Evolutionary conservation across 1,140 invertebrate genomes (phyloP).

Genomic region (Cepaea nemoralis): DNA sequence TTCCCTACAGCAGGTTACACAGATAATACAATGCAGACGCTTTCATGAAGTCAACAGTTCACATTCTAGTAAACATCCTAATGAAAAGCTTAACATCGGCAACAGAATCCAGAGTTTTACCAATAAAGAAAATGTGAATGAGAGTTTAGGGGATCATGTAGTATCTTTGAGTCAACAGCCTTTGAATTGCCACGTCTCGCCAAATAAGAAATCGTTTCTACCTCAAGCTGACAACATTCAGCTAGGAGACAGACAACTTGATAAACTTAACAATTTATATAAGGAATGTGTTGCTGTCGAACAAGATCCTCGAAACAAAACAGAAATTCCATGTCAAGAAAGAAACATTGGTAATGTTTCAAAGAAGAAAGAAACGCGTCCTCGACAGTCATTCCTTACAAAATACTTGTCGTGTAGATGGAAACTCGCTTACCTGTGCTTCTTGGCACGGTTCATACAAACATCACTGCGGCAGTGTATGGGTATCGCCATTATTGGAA

Average conservation of each 20-base stretch:
- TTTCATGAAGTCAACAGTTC: too few species aligned
- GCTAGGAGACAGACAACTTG: not conserved
- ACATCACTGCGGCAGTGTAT: conserved; percentile 45
- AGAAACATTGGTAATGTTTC: not conserved
- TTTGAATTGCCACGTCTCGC: not conserved
- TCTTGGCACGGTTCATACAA: conserved; percentile 38
- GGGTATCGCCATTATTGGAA: conserved; percentile 48
- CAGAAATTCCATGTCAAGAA: not conserved
- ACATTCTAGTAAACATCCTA: too few species aligned
- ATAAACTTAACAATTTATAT: not conserved
- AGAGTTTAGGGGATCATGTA: too few species aligned
- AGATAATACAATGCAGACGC: too few species aligned
- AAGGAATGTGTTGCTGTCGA: not conserved
- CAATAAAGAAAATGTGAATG: too few species aligned
- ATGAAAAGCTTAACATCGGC: too few species aligned
- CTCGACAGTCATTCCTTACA: conserved; percentile 13
- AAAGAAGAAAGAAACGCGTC: not conserved
- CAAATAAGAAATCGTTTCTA: too few species aligned
- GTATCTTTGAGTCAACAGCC: not conserved
- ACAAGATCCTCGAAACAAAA: not conserved
- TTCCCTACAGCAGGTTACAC: too few species aligned
- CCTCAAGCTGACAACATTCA: not conserved
- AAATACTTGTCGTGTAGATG: conserved; percentile 48
- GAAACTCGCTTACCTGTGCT: conserved; percentile 47
- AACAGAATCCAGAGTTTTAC: too few species aligned